A percentile compares a stretch with the other conserved stretches of the same genome.
phyloP scores from a whole-genome alignment of 2,888 invertebrate genomes.

The Tyria jacobaeae region DNA sequence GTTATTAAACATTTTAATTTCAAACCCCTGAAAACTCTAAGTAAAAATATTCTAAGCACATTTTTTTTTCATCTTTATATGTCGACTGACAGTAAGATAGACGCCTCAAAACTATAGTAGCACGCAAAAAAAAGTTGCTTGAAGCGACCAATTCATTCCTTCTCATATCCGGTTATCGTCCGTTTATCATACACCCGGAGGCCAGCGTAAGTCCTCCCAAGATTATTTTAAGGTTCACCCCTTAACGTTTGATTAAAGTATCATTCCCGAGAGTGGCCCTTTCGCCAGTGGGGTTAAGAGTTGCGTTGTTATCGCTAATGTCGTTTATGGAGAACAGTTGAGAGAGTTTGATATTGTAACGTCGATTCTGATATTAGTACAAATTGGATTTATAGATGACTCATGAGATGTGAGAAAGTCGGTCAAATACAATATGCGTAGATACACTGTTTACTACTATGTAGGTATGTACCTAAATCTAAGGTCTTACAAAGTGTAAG shows the following conservation, averaged over 20 bases:
- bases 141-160: conserved; percentile 81
- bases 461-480: too few species aligned
- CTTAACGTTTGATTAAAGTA: conserved; percentile 82
- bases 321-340: conserved; percentile 11
- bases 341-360: too few species aligned
- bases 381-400: background rate
- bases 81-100: conserved; percentile 54
- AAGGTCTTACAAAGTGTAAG: background rate
- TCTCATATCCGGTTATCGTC: conserved; percentile 82
- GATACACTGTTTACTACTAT: too few species aligned
- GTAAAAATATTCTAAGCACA: conserved; percentile 14
- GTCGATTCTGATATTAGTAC: background rate
- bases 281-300: conserved; percentile 36
- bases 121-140: conserved; percentile 78
- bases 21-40: background rate
- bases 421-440: too few species aligned
- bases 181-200: conserved; percentile 82
- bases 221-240: conserved; percentile 83
- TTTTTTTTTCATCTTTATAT: conserved; percentile 18
- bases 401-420: background rate
- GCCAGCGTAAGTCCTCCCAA: conserved; percentile 71
- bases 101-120: conserved; percentile 58
- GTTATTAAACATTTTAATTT: too few species aligned
- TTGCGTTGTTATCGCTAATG: conserved; percentile 39
- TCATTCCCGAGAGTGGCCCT: conserved; percentile 56